Percentiles rank a stretch among this genome's conserved stretches.
phyloP scores from a whole-genome alignment of 2,113 vertebrate genomes.

The rat (Rattus norvegicus) region DNA sequence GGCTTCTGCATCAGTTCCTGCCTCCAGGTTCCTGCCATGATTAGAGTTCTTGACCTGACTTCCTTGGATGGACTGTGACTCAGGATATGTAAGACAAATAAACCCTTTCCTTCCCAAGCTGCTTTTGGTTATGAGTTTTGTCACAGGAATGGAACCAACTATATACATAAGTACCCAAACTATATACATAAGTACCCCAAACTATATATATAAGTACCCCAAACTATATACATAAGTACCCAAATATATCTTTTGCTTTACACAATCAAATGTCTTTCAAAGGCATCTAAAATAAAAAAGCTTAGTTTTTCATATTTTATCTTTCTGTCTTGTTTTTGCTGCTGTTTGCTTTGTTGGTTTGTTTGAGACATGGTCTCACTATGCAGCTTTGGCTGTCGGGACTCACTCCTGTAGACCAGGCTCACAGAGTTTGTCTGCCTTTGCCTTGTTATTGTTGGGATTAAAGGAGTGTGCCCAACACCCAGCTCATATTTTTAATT shows the following conservation, averaged over 20 bases:
- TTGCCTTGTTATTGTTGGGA: not conserved
- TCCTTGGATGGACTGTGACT: not conserved
- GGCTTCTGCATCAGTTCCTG: not conserved
- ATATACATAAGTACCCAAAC: not conserved
- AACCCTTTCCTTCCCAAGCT: not conserved
- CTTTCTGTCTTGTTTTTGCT: not conserved
- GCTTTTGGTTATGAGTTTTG: not conserved
- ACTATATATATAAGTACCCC: too few relatives aligned
- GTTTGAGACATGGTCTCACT: not conserved
- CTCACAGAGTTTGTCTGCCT: not conserved
- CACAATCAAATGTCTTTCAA: not conserved
- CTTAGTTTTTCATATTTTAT: not conserved
- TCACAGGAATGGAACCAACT: not conserved
- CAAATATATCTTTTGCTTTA: not conserved
- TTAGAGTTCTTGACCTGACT: not conserved
- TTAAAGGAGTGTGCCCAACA: not conserved
- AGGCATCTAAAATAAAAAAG: not conserved
- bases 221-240: too few relatives aligned
- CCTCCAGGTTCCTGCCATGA: not conserved
- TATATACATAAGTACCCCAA: too few relatives aligned
- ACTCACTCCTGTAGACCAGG: not conserved
- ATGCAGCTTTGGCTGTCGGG: not conserved
- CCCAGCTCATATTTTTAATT: not conserved
- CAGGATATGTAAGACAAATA: not conserved
- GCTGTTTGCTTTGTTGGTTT: too few relatives aligned